Base-by-base conservation (phyloP, 2,113 vertebrate species). In the Sturnira hondurensis region DNA sequence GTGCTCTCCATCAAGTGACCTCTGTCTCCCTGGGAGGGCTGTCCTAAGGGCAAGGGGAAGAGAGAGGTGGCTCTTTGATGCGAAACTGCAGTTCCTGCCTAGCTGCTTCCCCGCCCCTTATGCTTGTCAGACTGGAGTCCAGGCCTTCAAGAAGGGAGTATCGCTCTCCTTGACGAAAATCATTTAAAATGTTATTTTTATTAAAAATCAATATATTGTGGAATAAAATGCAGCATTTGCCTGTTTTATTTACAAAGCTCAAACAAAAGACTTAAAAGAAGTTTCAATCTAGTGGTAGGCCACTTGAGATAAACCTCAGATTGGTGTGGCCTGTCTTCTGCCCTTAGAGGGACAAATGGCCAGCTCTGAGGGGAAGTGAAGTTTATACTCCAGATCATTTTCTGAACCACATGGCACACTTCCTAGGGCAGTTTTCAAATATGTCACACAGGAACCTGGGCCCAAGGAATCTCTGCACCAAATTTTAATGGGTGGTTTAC, bases 221-320 rank as follows among this genome's bases (percentile, higher is more conserved):
- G 19, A 77, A 47, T 63, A 15, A 93, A 82, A 85, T 82, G 19
- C 41, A 94, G n/a, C 4, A 26, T 76, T 45, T 33, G 17, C 22
- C 16, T 85, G 52, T 22, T 89, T 50, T 65, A 31, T 65, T 90
- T 86, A 16, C 73, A 88, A 94, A 83, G 8, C n/a, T 77, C 31
- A 65, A 80, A 74, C 5, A 50, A 14, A 2, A 61, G 54, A 61
- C 67, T 85, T 81, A 4, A 43, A 36, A 56, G 76, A 56, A 68
- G 67, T 63, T 31, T 90, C 7, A 28, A 7, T 63, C 41, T 84
- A 73, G 4, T 17, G 24, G 41, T 47, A 15, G 19, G 45, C 36
- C 20, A 19, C 38, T 73, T 36, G 22, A 26, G 20, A 31, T 71
- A 50, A 70, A 43, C 19, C 3, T 41, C 45, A 14, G 31, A 5